Evolutionary conservation across 2,888 invertebrate species (phyloP).

Genomic region (Melieria picta): DNA sequence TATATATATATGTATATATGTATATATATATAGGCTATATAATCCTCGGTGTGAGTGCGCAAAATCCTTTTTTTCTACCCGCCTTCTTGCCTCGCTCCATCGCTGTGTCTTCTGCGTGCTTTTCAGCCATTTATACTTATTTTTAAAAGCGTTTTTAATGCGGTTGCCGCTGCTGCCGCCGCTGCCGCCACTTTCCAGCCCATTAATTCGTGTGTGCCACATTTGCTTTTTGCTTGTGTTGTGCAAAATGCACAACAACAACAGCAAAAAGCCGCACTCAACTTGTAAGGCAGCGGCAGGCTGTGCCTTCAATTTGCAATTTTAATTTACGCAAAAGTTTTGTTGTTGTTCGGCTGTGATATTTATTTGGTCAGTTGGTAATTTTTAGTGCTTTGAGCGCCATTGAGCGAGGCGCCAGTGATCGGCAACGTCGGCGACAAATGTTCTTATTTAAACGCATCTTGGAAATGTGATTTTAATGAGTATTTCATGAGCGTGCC

Average conservation of each 20-base stretch:
- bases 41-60: too few species aligned
- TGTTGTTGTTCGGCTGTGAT: neutral
- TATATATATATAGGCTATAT: too few species aligned
- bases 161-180: neutral
- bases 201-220: conserved; percentile 27
- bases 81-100: too few species aligned
- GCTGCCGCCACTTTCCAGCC: conserved; percentile 18
- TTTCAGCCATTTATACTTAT: conserved; percentile 16
- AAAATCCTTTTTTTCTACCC: too few species aligned
- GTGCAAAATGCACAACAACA: conserved; percentile 15
- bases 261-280: neutral
- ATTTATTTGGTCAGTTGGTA: conserved; percentile 2
- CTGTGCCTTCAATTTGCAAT: too few species aligned
- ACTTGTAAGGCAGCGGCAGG: too few species aligned
- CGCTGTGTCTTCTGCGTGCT: neutral
- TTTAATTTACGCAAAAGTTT: neutral
- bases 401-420: too few species aligned
- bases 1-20: too few species aligned
- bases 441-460: too few species aligned
- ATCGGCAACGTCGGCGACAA: too few species aligned
- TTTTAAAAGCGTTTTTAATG: conserved; percentile 30
- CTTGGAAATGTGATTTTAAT: conserved; percentile 7
- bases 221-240: conserved; percentile 20
- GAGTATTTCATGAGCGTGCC: neutral
- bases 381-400: conserved; percentile 21